Base-by-base conservation (phyloP, 2,888 invertebrate genomes). In the Acanthosoma haemorrhoidale region DNA sequence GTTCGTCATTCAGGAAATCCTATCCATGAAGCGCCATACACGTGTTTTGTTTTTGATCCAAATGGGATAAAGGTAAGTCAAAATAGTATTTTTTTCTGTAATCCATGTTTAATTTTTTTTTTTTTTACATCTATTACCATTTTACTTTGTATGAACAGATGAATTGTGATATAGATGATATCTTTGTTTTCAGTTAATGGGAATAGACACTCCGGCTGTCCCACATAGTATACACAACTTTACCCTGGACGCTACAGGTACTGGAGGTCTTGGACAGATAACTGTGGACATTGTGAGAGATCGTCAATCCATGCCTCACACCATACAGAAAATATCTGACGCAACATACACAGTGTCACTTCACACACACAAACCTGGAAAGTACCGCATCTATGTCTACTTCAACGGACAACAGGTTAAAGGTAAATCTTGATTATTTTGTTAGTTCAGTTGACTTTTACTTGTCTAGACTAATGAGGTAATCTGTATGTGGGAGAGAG, bases 1-100 rank as follows among this genome's bases (percentile, higher is more conserved):
- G 96, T 98, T 74, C 89, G 92, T 34, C 97, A 97, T 80, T 95
- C 96, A 79, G 94, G 94, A 34, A 91, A 94, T 77, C 95, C 97
- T 79, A 96, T 99, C 76, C 82, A 91, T 84, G 97, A 97, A 70
- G 96, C 96, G 16, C 99, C 99, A 1, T 98, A 96, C 80, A 92
- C 92, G 0, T 96, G 98, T 79, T 91, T 94, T 77, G 96, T 96
- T 0, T 97, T 94, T 78, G 96, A 97, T 81, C 94, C 96, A 0
- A 89, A 92, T 43, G 92, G 93, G 21, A 91, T 96, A 9, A 88
- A 91, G 71, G 89, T 84, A 77, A 75, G 75, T 43, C 13, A 2
- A 51, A 41, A 18, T 11, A 6, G n/a, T 16, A 58, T n/a, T 31
- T 8, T 2, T 57, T 21, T 3, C 1, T 15, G 15, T 4, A 16